A percentile compares a stretch with the other conserved stretches of the same genome.
Conservation (phyloP, 2,113 vertebrate species). For the Aepyceros melampus region DNA sequence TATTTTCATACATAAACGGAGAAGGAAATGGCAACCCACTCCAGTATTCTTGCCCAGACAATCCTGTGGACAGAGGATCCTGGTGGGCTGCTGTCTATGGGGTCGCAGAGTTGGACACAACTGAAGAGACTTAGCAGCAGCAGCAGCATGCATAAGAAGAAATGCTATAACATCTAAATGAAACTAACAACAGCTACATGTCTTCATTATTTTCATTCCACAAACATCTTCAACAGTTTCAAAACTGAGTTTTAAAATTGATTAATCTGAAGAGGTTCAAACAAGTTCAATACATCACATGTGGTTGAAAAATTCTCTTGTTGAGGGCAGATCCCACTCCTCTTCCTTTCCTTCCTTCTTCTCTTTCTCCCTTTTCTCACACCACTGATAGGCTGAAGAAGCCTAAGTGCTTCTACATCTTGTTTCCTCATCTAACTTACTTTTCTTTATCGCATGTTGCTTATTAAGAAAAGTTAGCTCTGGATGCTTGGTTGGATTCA, state of each 20-base stretch:
- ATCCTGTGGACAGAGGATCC: neutral
- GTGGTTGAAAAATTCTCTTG: neutral
- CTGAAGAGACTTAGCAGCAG: neutral
- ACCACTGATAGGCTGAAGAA: neutral
- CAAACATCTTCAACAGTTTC: neutral
- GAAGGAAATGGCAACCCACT: neutral
- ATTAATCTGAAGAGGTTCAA: neutral
- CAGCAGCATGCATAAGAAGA: neutral
- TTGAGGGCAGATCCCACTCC: neutral
- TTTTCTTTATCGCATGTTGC: neutral
- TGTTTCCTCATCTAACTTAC: neutral
- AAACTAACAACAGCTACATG: neutral
- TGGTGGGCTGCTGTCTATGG: neutral
- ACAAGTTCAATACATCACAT: neutral
- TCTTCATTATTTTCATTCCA: neutral
- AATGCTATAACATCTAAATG: neutral
- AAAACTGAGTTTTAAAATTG: neutral
- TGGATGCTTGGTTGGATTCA: neutral
- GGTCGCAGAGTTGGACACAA: rapidly evolving
- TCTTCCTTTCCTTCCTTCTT: neutral
- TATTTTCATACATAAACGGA: neutral
- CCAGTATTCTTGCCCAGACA: neutral
- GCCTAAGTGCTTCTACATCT: neutral
- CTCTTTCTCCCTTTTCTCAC: neutral
- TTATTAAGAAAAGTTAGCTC: neutral